These are phyloP conservation scores for Megamerina dolium DNA, from an alignment of 2,888 invertebrate genomes.

Conservation along the genomic window DNA sequence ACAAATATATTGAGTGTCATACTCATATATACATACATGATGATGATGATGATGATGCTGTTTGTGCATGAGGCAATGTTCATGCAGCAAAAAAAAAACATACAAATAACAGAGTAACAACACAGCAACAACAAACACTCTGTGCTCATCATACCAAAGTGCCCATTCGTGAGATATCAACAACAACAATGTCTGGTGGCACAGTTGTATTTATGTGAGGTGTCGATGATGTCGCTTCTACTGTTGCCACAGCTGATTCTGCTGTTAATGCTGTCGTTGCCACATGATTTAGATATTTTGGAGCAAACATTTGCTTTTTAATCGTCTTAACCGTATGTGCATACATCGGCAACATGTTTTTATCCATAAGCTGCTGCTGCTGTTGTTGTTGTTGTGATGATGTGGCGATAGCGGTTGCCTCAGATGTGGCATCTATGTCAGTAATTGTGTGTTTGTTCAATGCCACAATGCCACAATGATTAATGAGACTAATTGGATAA, in stretches of 20 bases:
- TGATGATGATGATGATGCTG: too few species aligned
- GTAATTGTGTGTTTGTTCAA: background rate
- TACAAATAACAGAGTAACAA: too few species aligned
- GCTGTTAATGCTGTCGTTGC: constrained; percentile 2
- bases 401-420: background rate
- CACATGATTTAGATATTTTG: constrained; percentile 20
- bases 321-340: constrained; percentile 27
- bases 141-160: constrained; percentile 29
- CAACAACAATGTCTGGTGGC: constrained; percentile 14
- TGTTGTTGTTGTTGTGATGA: background rate
- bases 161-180: constrained; percentile 27
- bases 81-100: background rate
- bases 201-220: background rate
- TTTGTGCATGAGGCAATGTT: too few species aligned
- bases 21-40: background rate
- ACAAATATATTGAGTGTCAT: background rate
- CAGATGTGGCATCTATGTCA: background rate
- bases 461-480: constrained; percentile 11
- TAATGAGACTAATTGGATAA: constrained; percentile 18
- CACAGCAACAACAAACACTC: too few species aligned
- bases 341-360: constrained; percentile 25
- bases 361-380: constrained; percentile 18
- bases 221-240: constrained; percentile 10
- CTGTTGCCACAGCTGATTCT: constrained; percentile 3
- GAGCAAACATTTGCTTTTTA: constrained; percentile 31